Evolutionary conservation across 2,888 invertebrate genomes (phyloP).

Genomic region (Druceiella hillmani): DNA sequence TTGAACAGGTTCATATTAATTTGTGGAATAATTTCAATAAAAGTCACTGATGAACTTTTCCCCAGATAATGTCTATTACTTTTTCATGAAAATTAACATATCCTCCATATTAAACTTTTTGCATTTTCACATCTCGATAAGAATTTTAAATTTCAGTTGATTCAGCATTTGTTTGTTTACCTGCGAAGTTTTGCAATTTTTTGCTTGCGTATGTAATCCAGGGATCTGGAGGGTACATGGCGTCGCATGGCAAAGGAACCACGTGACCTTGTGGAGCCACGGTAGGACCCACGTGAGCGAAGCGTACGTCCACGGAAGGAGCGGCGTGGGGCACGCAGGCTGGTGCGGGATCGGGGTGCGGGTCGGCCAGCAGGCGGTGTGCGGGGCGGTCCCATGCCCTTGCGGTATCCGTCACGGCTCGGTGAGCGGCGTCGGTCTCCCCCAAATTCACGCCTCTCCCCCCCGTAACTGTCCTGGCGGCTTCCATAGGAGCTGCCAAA

Average conservation of each 20-base stretch:
- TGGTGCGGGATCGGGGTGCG: constrained; percentile 42
- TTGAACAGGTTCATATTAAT: no score
- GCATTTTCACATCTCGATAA: no score
- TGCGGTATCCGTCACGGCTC: constrained; percentile 45
- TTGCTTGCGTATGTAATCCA: constrained; percentile 42
- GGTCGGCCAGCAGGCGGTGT: constrained; percentile 36
- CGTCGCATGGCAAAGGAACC: constrained; percentile 40
- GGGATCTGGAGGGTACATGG: constrained; percentile 36
- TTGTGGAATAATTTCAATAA: no score
- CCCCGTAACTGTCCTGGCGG: constrained; percentile 52
- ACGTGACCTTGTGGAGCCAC: constrained; percentile 52
- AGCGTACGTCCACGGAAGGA: constrained; percentile 49
- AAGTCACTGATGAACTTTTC: no score
- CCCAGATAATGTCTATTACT: no score
- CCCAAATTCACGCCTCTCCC: constrained; percentile 46
- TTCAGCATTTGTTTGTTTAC: no score
- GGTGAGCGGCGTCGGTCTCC: constrained; percentile 54
- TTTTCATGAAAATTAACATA: no score
- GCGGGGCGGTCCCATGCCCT: constrained; percentile 45
- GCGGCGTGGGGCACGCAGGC: constrained; percentile 43
- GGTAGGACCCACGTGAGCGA: constrained; percentile 50
- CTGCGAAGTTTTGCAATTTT: constrained; percentile 47
- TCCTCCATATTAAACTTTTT: no score
- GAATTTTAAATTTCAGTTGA: no score
- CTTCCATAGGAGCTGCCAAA: constrained; percentile 50